These are phyloP conservation scores for Microplitis deprimator DNA, from an alignment of 2,888 invertebrate species.

Conservation along the genomic window DNA sequence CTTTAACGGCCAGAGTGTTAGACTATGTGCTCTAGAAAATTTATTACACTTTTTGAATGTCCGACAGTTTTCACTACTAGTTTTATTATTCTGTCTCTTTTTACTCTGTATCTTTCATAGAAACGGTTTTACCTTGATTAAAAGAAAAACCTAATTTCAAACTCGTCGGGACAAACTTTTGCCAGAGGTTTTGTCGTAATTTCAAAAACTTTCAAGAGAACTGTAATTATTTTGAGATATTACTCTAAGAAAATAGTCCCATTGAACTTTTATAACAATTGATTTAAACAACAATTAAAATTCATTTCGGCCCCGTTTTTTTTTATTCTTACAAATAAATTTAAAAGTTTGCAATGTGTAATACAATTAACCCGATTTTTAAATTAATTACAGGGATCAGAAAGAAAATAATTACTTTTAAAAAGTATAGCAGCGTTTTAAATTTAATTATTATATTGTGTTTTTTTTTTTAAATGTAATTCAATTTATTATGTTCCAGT, in stretches of 20 bases:
- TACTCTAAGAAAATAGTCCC: constrained; percentile 20
- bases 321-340: neutral
- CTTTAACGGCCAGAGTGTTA: constrained; percentile 24
- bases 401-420: neutral
- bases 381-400: neutral
- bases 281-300: constrained; percentile 21
- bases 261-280: constrained; percentile 27
- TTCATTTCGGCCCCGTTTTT: neutral
- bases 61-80: constrained; percentile 17
- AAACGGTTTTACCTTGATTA: constrained; percentile 32
- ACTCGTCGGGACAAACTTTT: constrained; percentile 30
- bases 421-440: neutral
- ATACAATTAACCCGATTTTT: neutral
- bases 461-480: neutral
- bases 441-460: neutral
- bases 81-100: neutral
- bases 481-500: constrained; percentile 34
- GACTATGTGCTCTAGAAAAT: constrained; percentile 17
- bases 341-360: neutral
- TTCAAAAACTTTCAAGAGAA: constrained; percentile 25
- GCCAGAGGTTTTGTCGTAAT: constrained; percentile 21
- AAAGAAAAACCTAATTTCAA: constrained; percentile 30
- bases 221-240: constrained; percentile 30
- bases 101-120: constrained; percentile 4
- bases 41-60: constrained; percentile 30